Evolutionary conservation across 2,113 vertebrate genomes (phyloP), one percentile per base, ranked within the genome.

Genomic region (Sander vitreus): DNA sequence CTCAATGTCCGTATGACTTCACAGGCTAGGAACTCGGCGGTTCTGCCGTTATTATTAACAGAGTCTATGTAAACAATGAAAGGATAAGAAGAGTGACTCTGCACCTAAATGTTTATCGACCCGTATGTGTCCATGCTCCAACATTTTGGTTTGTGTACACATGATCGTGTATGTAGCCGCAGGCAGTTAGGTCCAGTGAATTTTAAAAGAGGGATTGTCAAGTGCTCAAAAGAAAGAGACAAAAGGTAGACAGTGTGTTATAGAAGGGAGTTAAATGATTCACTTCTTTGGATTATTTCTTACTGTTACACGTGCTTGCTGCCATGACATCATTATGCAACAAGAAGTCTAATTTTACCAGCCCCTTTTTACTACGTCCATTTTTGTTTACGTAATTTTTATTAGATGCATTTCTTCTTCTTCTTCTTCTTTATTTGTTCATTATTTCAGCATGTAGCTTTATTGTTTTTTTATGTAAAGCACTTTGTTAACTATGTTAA

Each of bases 1-100:
- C 86, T 86, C 69, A 78, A 33, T 14, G 54, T 73, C 88, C 58
- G 66, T 54, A 89, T 90, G 89, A 91, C 89, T 83, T 93, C 90
- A 93, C 73, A 81, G 84, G 53, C 67, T 23, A 55, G 67, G 84
- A 84, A 85, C 89, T 87, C n/a, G 11, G 48, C 30, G 78, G 50
- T 19, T 73, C 53, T 69, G 81, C 82, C 45, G 86, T 69, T 85
- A 79, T 69, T 85, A 79, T 16, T 13, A 51, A 60, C 66, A 36
- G 66, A 58, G 79, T 54, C 66, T 67, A 43, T 33, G 64, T 78
- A 78, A 90, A 90, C 75, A 88, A 71, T 60, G 78, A 57, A 43
- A 64, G 36, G 81, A 75, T 65, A 80, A 76, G 63, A 54, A 21
- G 65, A 5, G 39, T 9, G 66, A 50, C 30, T 78, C 55, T 43